A percentile compares a stretch with the other conserved stretches of the same genome.
These are phyloP conservation scores for Stylophora pistillata DNA, from an alignment of 64 coral and sea anemone species.

Conservation along the genomic window DNA sequence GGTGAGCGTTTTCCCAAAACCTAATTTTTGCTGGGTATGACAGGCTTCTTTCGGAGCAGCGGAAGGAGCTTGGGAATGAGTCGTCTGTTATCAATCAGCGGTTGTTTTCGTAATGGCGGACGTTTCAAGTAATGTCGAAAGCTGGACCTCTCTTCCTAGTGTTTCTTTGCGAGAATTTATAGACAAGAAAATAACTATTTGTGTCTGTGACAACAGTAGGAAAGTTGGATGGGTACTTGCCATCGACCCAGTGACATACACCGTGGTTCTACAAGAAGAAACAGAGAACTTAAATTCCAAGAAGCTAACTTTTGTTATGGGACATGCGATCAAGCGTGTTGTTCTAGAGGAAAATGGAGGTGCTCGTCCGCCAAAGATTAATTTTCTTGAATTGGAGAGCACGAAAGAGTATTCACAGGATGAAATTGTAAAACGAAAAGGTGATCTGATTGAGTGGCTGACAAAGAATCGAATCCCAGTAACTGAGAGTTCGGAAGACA, in stretches of 20 bases:
- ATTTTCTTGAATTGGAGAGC: slow-evolving; percentile 25
- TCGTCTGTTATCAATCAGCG: no score
- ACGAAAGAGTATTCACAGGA: slow-evolving; percentile 36
- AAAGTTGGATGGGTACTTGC: slow-evolving; percentile 83
- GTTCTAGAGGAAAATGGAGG: slow-evolving; percentile 22
- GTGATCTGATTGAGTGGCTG: slow-evolving; percentile 73
- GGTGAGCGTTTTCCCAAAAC: no score
- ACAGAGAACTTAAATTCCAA: slow-evolving; percentile 7
- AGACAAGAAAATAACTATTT: slow-evolving; percentile 45
- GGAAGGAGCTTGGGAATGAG: no score
- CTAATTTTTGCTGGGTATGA: no score
- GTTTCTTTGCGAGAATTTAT: slow-evolving; percentile 34
- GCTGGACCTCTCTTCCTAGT: slow-evolving; percentile 7
- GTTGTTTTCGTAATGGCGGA: slow-evolving; percentile 39
- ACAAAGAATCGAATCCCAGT: slow-evolving; percentile 79
- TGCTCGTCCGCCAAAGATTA: slow-evolving; percentile 11
- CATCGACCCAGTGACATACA: slow-evolving; percentile 83
- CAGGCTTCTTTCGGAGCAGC: no score
- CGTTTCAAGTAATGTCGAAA: not conserved
- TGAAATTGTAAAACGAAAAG: slow-evolving; percentile 60
- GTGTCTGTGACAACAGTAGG: slow-evolving; percentile 42
- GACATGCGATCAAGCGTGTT: slow-evolving; percentile 46
- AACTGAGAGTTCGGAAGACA: slow-evolving; percentile 21
- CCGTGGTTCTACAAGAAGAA: slow-evolving; percentile 62
- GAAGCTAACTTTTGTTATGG: slow-evolving; percentile 43